These are phyloP conservation scores for Lycophotia porphyrea DNA, from an alignment of 2,888 invertebrate genomes.

Conservation along the genomic window DNA sequence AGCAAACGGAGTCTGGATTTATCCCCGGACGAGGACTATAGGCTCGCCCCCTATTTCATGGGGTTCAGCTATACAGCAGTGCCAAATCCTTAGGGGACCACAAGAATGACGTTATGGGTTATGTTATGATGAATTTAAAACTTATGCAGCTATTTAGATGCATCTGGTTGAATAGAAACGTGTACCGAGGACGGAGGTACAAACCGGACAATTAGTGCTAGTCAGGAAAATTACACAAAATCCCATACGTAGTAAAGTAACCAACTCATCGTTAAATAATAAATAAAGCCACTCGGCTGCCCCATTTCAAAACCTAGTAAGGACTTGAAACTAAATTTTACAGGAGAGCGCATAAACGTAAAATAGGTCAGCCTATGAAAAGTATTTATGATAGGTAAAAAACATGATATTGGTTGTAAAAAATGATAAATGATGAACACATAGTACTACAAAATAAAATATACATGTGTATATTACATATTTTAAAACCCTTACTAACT, in stretches of 20 bases:
- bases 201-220: not conserved
- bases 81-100: not conserved
- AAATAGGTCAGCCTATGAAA: no score
- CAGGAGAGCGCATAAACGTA: no score
- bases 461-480: no score
- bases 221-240: not conserved
- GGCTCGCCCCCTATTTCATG: not conserved
- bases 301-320: no score
- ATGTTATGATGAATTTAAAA: not conserved
- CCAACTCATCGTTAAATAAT: slow-evolving; percentile 7
- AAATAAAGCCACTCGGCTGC: slow-evolving; percentile 22
- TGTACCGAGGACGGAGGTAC: no score
- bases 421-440: no score
- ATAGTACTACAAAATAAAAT: no score
- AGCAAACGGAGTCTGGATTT: not conserved
- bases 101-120: not conserved
- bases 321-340: no score
- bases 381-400: no score
- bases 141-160: not conserved
- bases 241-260: not conserved
- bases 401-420: no score
- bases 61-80: not conserved
- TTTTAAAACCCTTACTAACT: no score
- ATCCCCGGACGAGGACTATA: not conserved
- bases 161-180: not conserved